Conservation (phyloP, 2,113 vertebrate species). For the Ophiodon elongatus region DNA sequence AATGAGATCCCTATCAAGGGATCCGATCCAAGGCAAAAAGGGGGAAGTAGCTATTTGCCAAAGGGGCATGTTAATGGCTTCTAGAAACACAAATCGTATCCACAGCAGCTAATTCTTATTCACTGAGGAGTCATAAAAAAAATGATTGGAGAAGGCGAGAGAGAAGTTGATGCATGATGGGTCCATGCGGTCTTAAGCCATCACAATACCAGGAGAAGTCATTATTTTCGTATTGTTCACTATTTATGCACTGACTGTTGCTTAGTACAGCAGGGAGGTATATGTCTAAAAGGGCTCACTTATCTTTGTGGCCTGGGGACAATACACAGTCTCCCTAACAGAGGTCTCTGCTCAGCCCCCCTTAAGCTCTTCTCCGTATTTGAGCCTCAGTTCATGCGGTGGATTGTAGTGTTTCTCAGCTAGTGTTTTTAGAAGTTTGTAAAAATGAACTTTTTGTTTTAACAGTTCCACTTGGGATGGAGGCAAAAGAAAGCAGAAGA, state of each 20-base stretch:
- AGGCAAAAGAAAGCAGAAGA: background rate
- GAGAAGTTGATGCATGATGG: background rate
- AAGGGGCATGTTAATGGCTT: conserved; percentile 4
- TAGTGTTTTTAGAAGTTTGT: background rate
- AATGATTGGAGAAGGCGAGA: background rate
- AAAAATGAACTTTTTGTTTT: background rate
- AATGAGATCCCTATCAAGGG: conserved; percentile 14
- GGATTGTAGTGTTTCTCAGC: background rate
- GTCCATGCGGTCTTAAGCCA: background rate
- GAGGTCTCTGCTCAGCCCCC: background rate
- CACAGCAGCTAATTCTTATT: background rate
- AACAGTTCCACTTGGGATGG: background rate
- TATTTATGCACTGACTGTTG: background rate
- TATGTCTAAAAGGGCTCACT: background rate
- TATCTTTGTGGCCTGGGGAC: background rate
- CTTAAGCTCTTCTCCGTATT: background rate
- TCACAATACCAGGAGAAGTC: background rate
- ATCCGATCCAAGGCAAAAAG: conserved; percentile 9
- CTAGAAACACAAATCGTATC: background rate
- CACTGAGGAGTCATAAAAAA: background rate
- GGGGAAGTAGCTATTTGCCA: conserved; percentile 1
- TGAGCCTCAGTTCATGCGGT: too few relatives aligned
- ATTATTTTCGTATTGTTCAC: background rate
- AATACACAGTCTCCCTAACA: background rate
- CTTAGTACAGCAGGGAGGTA: background rate